Evolutionary conservation across 2,113 vertebrate species (phyloP).

Genomic region (Chionis minor): DNA sequence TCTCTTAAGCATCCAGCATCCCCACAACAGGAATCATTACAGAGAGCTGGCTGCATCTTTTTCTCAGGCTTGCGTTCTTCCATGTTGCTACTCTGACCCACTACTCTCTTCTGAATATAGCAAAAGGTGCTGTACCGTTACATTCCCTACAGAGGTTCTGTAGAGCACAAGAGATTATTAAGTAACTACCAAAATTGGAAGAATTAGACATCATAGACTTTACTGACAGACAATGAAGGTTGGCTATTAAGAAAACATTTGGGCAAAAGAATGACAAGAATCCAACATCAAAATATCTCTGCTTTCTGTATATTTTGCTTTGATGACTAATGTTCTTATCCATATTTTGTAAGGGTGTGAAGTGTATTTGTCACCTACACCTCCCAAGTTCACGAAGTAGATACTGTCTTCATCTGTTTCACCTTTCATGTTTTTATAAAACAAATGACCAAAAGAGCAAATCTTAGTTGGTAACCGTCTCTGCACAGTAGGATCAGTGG

Average conservation of each 20-base stretch:
- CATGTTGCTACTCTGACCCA: not conserved
- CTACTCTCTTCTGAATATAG: not conserved
- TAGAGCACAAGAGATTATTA: not conserved
- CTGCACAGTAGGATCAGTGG: not conserved
- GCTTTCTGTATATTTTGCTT: not conserved
- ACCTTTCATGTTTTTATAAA: not conserved
- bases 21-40: not conserved
- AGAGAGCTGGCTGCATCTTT: conserved; percentile 15
- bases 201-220: not conserved
- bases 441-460: not conserved
- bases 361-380: not conserved
- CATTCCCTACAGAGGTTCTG: not conserved
- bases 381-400: not conserved
- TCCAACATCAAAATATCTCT: not conserved
- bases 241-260: not conserved
- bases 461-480: not conserved
- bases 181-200: not conserved
- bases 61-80: not conserved
- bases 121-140: not conserved
- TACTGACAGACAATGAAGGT: not conserved
- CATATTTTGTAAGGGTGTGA: not conserved
- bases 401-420: not conserved
- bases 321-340: not conserved
- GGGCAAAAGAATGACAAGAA: not conserved
- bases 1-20: conserved; percentile 29